Evolutionary conservation across 2,113 vertebrate genomes (phyloP).

Genomic region (Semnornis frantzii): DNA sequence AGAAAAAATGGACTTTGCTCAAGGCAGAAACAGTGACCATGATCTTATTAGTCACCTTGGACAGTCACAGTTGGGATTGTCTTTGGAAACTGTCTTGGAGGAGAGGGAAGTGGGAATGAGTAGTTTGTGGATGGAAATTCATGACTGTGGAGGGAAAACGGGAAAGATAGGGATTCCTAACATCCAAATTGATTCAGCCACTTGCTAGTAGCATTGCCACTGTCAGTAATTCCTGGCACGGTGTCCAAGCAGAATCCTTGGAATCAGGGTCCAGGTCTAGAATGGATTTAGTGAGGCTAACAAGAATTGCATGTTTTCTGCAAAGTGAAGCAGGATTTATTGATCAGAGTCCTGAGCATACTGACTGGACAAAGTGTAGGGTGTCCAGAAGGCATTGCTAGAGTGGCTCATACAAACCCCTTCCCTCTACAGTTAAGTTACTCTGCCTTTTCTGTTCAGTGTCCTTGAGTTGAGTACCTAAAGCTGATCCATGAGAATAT

Average conservation of each 20-base stretch:
- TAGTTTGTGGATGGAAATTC: neutral
- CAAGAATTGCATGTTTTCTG: neutral
- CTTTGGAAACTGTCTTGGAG: neutral
- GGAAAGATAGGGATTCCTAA: neutral
- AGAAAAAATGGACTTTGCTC: neutral
- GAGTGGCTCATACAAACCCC: neutral
- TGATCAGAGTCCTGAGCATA: neutral
- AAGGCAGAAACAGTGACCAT: neutral
- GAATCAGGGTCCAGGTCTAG: neutral
- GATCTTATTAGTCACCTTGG: fast-evolving
- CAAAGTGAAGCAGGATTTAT: neutral
- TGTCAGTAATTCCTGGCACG: neutral
- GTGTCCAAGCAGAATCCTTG: neutral
- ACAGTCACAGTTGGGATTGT: neutral
- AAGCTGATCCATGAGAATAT: neutral
- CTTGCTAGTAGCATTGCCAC: fast-evolving
- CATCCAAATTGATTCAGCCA: neutral
- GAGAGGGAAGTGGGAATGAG: neutral
- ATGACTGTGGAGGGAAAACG: neutral
- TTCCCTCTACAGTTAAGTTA: neutral
- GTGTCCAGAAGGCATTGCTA: neutral
- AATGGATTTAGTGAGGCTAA: neutral
- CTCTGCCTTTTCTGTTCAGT: neutral
- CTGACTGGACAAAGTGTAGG: neutral
- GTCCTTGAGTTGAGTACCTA: neutral